phyloP scores from a whole-genome alignment of 2,797 vertebrate genomes.

The Pempheris klunzingeri region DNA sequence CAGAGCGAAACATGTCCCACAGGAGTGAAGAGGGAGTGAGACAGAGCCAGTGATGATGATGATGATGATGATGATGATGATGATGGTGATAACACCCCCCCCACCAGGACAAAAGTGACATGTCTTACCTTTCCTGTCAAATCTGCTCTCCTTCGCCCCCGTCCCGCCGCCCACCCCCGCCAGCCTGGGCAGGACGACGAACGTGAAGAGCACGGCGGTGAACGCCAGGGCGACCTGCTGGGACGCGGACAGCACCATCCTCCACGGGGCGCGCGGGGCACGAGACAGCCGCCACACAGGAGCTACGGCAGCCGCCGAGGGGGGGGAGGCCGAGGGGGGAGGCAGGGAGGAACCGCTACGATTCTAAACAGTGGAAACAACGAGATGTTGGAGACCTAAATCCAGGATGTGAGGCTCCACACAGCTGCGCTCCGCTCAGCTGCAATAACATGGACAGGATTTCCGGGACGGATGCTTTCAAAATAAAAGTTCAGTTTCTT shows the following conservation, averaged over 20 bases:
- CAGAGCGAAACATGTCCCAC: too few species aligned
- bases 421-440: conserved; percentile 28
- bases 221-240: conserved; percentile 87
- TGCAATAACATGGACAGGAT: not conserved
- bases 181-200: conserved; percentile 88
- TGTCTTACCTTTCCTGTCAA: conserved; percentile 81
- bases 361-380: rapidly evolving
- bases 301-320: not conserved
- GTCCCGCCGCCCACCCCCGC: conserved; percentile 78
- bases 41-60: too few species aligned
- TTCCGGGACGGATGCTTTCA: conserved; percentile 41
- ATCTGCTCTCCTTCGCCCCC: conserved; percentile 63
- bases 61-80: too few species aligned
- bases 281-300: too few species aligned
- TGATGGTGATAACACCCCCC: too few species aligned
- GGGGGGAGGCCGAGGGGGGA: rapidly evolving
- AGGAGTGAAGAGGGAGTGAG: too few species aligned
- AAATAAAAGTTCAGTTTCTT: conserved; percentile 31
- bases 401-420: not conserved
- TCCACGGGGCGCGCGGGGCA: too few species aligned
- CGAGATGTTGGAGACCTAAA: not conserved
- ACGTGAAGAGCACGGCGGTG: conserved; percentile 85
- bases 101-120: too few species aligned
- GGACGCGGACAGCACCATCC: conserved; percentile 84
- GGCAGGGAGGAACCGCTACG: rapidly evolving